A percentile compares a stretch with the other conserved stretches of the same genome.
Conservation (phyloP, 2,888 invertebrate species). For the Pristionchus entomophagus region DNA sequence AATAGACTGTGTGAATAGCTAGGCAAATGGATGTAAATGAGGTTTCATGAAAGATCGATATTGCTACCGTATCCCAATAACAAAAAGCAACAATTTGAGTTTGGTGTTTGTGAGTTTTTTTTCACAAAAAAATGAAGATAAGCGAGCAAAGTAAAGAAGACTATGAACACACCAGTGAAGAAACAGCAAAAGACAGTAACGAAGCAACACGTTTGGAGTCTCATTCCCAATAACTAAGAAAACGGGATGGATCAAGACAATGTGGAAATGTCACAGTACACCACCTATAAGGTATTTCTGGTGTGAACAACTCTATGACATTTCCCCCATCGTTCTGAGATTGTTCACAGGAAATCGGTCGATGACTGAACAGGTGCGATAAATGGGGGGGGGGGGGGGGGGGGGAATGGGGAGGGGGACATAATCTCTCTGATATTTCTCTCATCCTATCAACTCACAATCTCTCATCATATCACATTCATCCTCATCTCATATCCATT, state of each 20-base stretch:
- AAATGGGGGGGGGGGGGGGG: too few relatives aligned
- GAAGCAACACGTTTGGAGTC: neutral
- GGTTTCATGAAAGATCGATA: conserved; percentile 39
- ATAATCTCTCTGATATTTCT: neutral
- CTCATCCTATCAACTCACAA: conserved; percentile 8
- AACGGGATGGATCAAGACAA: neutral
- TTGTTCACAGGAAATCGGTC: neutral
- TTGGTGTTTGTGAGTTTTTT: conserved; percentile 32
- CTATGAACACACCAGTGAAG: conserved; percentile 30
- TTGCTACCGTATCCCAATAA: conserved; percentile 45
- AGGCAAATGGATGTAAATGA: conserved; percentile 30
- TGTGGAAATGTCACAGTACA: neutral
- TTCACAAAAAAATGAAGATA: neutral
- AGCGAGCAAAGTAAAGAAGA: conserved; percentile 12
- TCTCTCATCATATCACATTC: neutral
- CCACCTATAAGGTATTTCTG: neutral
- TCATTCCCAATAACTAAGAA: conserved; percentile 19
- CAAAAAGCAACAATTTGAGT: conserved; percentile 40
- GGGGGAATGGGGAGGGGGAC: too few relatives aligned
- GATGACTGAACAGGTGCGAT: neutral
- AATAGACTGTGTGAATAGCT: conserved; percentile 25
- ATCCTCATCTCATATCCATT: conserved; percentile 41
- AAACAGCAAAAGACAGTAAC: neutral
- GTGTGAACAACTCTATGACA: conserved; percentile 4
- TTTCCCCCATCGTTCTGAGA: neutral